Conservation (phyloP, 2,113 vertebrate genomes). For the Anoura caudifer region DNA sequence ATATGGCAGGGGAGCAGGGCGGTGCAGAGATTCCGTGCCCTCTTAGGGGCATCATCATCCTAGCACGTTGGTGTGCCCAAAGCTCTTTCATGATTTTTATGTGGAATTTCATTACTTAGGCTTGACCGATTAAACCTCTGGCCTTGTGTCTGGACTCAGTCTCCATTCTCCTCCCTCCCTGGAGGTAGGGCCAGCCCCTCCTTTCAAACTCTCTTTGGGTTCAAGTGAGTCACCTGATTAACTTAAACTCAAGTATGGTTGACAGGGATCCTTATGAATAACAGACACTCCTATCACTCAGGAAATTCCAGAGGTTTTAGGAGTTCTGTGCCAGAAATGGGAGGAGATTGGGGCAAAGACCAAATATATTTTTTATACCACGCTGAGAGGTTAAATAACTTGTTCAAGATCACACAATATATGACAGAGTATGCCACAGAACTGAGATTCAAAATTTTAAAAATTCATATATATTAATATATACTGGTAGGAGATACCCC, state of each 20-base stretch:
- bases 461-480: neutral
- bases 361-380: neutral
- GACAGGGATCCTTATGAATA: constrained; percentile 4
- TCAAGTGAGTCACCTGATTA: constrained; percentile 10
- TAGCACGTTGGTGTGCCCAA: neutral
- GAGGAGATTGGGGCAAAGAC: neutral
- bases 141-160: neutral
- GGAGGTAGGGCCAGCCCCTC: neutral
- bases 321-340: constrained; percentile 2
- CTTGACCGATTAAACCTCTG: neutral
- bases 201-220: constrained; percentile 15
- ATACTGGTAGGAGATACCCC: neutral
- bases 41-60: neutral
- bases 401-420: neutral
- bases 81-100: neutral
- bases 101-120: neutral
- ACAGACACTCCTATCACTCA: neutral
- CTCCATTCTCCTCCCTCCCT: neutral
- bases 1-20: neutral
- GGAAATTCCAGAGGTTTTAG: constrained; percentile 30
- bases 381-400: neutral
- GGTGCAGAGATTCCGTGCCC: neutral
- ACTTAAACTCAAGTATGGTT: constrained; percentile 2
- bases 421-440: neutral
- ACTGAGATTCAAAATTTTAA: neutral